Base-by-base conservation (phyloP, 2,797 vertebrate genomes). In the Onychomys torridus region DNA sequence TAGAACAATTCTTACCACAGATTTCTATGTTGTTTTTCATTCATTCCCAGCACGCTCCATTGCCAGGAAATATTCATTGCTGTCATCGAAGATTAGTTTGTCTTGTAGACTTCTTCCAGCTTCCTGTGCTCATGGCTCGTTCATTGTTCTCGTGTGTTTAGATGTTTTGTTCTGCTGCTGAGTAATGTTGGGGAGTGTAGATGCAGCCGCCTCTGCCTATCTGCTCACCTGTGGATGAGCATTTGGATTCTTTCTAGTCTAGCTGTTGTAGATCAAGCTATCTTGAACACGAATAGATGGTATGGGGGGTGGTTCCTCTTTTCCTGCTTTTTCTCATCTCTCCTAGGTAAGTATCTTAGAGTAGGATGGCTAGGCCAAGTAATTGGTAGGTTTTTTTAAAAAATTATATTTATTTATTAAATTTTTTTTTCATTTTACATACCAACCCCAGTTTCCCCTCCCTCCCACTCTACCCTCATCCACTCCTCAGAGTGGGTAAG, bases 101-200 rank as follows among this genome's bases (percentile, higher is more conserved):
- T 55, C 73, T 89, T 89, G 37, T 86, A 27, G 34, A 91, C 77
- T 93, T 97, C 52, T 16, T 69, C 71, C 55, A 77, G 34, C 78
- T 21, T 77, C 46, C 43, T 59, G 34, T 77, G 21, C 92, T 94
- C 76, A 63, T 89, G n/a, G 87, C 73, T 75, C 69, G 34, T n/a
- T 90, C 34, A 55, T 32, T 71, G 43, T 49, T 76, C 27, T 71
- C 75, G 46, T 88, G 17, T 85, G 6, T 46, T 19, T 88, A 25
- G 67, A 43, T 43, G 37, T 43, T 59, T 59, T 23, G 17, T 89
- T 59, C 87, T 43, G 37, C 49, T 95, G 76, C 57, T 63, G n/a
- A 86, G 63, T 59, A 73, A 7, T 71, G 49, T 92, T 46, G 65
- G 25, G 84, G 43, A 67, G 49, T 93, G 59, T 93, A 65, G 25